Evolutionary conservation across 1,140 invertebrate species (phyloP).

Genomic region (Sipha flava): DNA sequence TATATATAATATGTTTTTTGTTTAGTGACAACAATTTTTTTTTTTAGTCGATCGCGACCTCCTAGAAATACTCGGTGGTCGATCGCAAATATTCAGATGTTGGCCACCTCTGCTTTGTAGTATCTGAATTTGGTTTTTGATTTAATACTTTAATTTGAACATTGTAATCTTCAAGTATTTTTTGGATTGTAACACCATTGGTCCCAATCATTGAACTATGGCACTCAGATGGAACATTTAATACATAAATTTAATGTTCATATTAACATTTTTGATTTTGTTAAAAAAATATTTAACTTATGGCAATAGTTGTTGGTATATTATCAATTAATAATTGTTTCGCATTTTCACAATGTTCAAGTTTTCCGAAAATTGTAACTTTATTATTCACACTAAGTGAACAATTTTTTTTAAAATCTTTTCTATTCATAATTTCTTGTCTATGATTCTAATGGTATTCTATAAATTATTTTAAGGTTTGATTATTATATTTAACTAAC

Average conservation of each 20-base stretch:
- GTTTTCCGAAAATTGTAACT: conserved; percentile 73
- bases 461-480: conserved; percentile 22
- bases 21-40: too few species aligned
- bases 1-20: too few species aligned
- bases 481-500: too few species aligned
- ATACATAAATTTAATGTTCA: conserved; percentile 38
- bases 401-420: conserved; percentile 31
- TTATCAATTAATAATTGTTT: conserved; percentile 75
- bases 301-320: conserved; percentile 71
- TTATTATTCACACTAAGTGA: conserved; percentile 53
- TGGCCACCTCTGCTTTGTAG: too few species aligned
- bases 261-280: not conserved
- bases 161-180: conserved; percentile 76
- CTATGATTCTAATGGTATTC: conserved; percentile 37
- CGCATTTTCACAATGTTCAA: conserved; percentile 74
- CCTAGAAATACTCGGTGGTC: too few species aligned
- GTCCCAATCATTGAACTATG: conserved; percentile 90
- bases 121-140: conserved; percentile 62
- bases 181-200: conserved; percentile 77
- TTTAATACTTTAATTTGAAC: conserved; percentile 82
- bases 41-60: too few species aligned
- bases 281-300: conserved; percentile 37
- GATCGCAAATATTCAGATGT: too few species aligned
- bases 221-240: conserved; percentile 80
- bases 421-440: conserved; percentile 47